Evolutionary conservation across 2,797 vertebrate genomes (phyloP), one percentile per base, ranked within the genome.

Genomic region (Trachops cirrhosus): DNA sequence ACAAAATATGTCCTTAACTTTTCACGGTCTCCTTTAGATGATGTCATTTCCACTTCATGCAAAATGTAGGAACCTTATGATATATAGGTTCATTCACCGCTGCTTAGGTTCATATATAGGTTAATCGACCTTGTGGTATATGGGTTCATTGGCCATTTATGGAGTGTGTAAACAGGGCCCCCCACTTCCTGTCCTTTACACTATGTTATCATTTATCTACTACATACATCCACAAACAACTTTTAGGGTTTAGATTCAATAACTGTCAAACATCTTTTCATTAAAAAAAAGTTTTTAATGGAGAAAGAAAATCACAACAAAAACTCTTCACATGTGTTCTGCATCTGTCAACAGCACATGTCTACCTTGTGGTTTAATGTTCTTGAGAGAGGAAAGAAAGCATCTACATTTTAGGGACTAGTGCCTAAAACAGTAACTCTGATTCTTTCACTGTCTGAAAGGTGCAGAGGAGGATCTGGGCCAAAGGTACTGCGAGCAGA

Each of bases 291-390:
- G 26, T 37, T 67, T 91, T 96, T 74, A 89, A 46, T 6, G 34
- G 26, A 73, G 22, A 80, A 79, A 86, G 74, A 77, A 74, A 92
- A 50, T 73, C 64, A 37, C 82, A 90, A 94, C 39, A 96, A 96
- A 93, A 93, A 48, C 22, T 57, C 34, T 89, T 64, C 48, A 22
- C 9, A 29, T 85, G 41, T 86, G 41, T 89, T 79, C 41, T 75
- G 34, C n/a, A 88, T 86, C 91, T 73, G 39, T 78, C 83, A 83
- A 54, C 18, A 92, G 41, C 29, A 44, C 46, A 15, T 52, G 48
- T 44, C 29, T 64, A 82, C n/a, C 87, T 64, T 86, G 73, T 32
- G 74, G 86, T 77, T 93, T 75, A 68, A 86, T 80, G 57, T 59
- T 94, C 57, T 83, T 52, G 50, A 85, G 44, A 75, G 34, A 75